Evolutionary conservation across 1,140 invertebrate genomes (phyloP).

Genomic region (Venturia canescens): DNA sequence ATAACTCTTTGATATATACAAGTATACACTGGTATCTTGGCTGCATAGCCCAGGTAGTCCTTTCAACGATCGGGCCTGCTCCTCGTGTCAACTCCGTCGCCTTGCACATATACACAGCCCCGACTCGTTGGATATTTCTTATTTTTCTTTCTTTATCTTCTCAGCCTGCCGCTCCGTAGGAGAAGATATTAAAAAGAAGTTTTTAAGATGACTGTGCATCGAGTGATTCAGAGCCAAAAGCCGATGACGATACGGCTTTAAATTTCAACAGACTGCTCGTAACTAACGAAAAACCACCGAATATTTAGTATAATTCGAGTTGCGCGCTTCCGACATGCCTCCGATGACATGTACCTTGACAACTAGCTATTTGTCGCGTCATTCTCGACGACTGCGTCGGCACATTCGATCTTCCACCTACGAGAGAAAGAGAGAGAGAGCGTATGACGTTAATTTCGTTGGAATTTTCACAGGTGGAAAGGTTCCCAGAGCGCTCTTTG

Average conservation of each 20-base stretch:
- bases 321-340: slow-evolving; percentile 28
- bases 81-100: slow-evolving; percentile 29
- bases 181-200: slow-evolving; percentile 54
- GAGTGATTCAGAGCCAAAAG: slow-evolving; percentile 32
- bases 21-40: slow-evolving; percentile 15
- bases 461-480: slow-evolving; percentile 35
- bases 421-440: too few relatives aligned
- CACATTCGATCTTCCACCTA: slow-evolving; percentile 6
- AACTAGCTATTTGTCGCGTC: slow-evolving; percentile 18
- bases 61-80: slow-evolving; percentile 23
- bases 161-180: slow-evolving; percentile 31
- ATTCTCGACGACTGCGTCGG: neutral
- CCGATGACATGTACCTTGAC: slow-evolving; percentile 33
- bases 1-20: slow-evolving; percentile 26
- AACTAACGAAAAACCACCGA: neutral
- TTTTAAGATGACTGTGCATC: slow-evolving; percentile 48
- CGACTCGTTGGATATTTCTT: slow-evolving; percentile 42
- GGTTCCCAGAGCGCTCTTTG: neutral
- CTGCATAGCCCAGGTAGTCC: slow-evolving; percentile 36
- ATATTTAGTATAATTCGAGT: slow-evolving; percentile 34
- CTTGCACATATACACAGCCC: neutral
- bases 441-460: slow-evolving; percentile 11
- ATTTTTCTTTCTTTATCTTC: slow-evolving; percentile 41
- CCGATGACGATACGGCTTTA: slow-evolving; percentile 34
- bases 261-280: slow-evolving; percentile 15